Evolutionary conservation across 1,140 invertebrate species (phyloP).

Genomic region (Megathymus violae): DNA sequence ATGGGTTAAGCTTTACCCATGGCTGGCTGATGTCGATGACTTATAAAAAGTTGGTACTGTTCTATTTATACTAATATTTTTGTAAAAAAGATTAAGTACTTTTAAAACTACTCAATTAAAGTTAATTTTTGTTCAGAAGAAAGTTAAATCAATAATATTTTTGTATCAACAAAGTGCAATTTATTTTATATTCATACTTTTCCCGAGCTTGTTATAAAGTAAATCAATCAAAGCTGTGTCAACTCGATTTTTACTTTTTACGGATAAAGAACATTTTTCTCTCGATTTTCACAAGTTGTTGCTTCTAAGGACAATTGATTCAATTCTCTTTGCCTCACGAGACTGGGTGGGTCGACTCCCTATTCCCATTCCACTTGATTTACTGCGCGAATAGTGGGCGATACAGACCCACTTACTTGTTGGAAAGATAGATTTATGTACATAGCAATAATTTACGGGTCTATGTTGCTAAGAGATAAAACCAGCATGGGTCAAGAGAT

Average conservation of each 20-base stretch:
- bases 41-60: no score
- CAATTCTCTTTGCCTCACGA: conserved; percentile 60
- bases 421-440: conserved; percentile 10
- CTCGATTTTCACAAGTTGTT: conserved; percentile 59
- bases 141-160: no score
- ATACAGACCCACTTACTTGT: conserved; percentile 32
- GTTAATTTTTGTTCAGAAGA: no score
- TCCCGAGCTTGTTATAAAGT: not conserved
- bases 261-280: conserved; percentile 37
- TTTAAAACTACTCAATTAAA: no score
- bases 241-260: conserved; percentile 18
- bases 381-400: conserved; percentile 26
- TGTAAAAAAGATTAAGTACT: no score
- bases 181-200: not conserved
- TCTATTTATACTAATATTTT: no score
- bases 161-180: not conserved
- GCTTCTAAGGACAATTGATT: conserved; percentile 70
- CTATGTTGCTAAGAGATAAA: no score
- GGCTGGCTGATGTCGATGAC: no score
- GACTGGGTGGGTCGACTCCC: conserved; percentile 39
- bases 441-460: no score
- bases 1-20: no score
- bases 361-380: conserved; percentile 32
- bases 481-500: no score
- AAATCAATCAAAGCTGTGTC: conserved; percentile 4